Evolutionary conservation across 1,140 invertebrate genomes (phyloP), one percentile per base, ranked within the genome.

Genomic region (Tribolium madens): DNA sequence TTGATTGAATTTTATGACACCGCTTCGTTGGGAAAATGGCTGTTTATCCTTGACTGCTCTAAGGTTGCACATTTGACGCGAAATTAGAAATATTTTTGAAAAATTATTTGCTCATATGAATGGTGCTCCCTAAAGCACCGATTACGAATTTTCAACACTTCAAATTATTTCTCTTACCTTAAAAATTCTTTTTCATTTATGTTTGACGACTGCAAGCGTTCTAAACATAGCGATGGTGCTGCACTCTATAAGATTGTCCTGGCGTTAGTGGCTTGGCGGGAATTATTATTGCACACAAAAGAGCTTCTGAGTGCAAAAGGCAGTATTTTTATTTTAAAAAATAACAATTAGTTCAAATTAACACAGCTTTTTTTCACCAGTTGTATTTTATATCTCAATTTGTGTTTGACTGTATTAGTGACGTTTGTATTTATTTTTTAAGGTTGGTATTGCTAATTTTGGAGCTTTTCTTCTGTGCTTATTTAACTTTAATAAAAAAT

Each of bases 151-250:
- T 12, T 14, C 4, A 18, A 26, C 12, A 36, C 31, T 36, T 53
- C 14, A 73, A 50, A 73, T 36, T 60, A 60, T 46, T 73, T 72
- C 52, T 69, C 50, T 79, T 76, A 76, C 74, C 60, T 76, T 15
- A 26, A 69, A 50, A 64, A 72, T 53, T 50, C 46, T 47, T 68
- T 71, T 76, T 73, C 60, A 76, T 52, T 33, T 76, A 76, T 70
- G 48, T 74, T 73, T 81, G 78, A 80, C 80, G 47, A 79, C 76
- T 71, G 42, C 50, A 74, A 81, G 78, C 78, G 76, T 81, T 80
- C 80, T 76, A 76, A 78, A 68, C 81, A 82, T 82, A 74, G 73
- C 80, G 80, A 82, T 52, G 73, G 78, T 82, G 80, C 81, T 82
- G 81, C 80, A 48, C 46, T 72, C 70, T 72, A 13, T 5, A 26